These are phyloP conservation scores for Eulithis testata DNA, from an alignment of 2,888 invertebrate genomes.

Conservation along the genomic window DNA sequence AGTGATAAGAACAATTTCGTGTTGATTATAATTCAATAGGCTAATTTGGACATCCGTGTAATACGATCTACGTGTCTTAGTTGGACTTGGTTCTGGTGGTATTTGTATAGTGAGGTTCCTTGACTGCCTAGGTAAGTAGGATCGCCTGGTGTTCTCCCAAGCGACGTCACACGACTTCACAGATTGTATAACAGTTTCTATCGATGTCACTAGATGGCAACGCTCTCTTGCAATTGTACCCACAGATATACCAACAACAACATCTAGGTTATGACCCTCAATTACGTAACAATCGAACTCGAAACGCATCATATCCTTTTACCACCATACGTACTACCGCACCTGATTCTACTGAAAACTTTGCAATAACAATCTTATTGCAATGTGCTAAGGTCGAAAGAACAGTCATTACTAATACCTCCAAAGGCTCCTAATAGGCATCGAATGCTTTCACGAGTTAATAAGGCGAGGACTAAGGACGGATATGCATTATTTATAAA, in stretches of 20 bases:
- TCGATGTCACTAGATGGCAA: conserved; percentile 1
- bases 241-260: conserved; percentile 1
- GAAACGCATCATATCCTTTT: conserved; percentile 33
- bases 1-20: no score
- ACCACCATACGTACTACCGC: conserved; percentile 34
- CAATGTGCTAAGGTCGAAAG: conserved; percentile 15
- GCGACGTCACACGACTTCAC: not conserved
- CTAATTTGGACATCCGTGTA: no score
- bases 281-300: conserved; percentile 23
- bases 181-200: not conserved
- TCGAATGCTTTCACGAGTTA: conserved; percentile 32
- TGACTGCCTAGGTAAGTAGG: no score
- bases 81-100: no score
- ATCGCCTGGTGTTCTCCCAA: not conserved
- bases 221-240: conserved; percentile 6
- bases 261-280: conserved; percentile 19
- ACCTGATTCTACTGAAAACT: not conserved
- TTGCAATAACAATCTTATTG: conserved; percentile 21
- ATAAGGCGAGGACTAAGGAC: conserved; percentile 30
- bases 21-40: no score
- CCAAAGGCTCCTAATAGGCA: conserved; percentile 9
- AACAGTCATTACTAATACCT: conserved; percentile 5
- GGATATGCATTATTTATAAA: conserved; percentile 2
- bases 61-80: no score
- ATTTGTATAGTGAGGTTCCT: no score